Percentiles rank a stretch among this genome's conserved stretches.
Evolutionary conservation across 2,888 invertebrate genomes (phyloP).

Genomic region (Drosophila peninsularis): DNA sequence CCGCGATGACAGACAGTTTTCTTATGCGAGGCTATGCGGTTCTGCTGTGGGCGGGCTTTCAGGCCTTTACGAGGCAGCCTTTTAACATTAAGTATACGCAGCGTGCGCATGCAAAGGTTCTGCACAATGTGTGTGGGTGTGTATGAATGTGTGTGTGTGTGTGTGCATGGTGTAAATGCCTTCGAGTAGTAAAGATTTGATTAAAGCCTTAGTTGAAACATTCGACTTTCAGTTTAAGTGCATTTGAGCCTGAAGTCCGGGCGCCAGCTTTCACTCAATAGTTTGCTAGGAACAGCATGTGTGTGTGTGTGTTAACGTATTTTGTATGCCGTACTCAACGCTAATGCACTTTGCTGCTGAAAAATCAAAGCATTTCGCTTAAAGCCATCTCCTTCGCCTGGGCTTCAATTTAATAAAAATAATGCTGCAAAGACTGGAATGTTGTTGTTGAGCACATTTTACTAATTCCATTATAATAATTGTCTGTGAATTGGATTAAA

Average conservation of each 20-base stretch:
- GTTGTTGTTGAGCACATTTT: background rate
- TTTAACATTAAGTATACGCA: constrained; percentile 40
- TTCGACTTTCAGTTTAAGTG: constrained; percentile 25
- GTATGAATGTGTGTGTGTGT: constrained; percentile 8
- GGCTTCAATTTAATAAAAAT: background rate
- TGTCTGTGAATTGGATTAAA: background rate
- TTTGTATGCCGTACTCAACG: constrained; percentile 1
- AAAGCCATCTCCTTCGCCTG: too few relatives aligned
- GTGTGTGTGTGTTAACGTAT: background rate
- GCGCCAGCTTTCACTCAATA: constrained; percentile 16
- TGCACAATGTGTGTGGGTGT: constrained; percentile 6
- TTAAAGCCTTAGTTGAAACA: constrained; percentile 30
- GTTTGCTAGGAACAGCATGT: background rate
- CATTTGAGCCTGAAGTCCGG: constrained; percentile 15
- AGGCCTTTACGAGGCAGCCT: constrained; percentile 39
- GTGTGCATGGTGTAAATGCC: constrained; percentile 16
- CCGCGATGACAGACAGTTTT: constrained; percentile 50
- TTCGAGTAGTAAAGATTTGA: constrained; percentile 12
- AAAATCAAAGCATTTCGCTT: constrained; percentile 26
- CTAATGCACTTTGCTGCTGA: constrained; percentile 47
- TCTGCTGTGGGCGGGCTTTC: constrained; percentile 19
- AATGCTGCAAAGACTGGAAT: background rate
- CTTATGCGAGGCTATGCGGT: constrained; percentile 3
- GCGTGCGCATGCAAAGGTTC: background rate
- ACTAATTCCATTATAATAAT: constrained; percentile 12